A percentile compares a stretch with the other conserved stretches of the same genome.
phyloP scores from a whole-genome alignment of 2,797 vertebrate species.

The Clarias platycephalus region DNA sequence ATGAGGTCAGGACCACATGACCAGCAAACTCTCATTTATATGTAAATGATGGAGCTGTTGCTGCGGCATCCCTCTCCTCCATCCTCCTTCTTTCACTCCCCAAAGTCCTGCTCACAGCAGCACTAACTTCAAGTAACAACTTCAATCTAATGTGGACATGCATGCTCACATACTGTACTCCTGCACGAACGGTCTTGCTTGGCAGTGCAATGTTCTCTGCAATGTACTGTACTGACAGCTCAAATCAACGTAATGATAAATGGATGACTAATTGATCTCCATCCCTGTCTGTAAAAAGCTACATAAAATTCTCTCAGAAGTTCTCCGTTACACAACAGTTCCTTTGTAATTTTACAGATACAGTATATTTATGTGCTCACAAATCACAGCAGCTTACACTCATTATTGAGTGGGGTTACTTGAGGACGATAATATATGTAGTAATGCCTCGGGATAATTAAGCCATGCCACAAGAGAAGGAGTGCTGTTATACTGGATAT shows the following conservation, averaged over 20 bases:
- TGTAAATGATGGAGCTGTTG: slow-evolving; percentile 49
- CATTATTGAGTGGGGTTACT: not conserved
- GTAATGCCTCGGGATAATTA: not conserved
- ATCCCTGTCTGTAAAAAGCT: not conserved
- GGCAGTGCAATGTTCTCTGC: not conserved
- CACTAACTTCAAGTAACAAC: not conserved
- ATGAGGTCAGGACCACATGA: slow-evolving; percentile 59
- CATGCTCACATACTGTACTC: not conserved
- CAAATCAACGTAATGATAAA: not conserved
- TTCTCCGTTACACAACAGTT: not conserved
- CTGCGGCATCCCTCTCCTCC: slow-evolving; percentile 5
- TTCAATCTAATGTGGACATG: not conserved
- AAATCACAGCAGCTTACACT: not conserved
- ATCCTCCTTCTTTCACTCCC: not conserved
- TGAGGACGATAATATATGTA: not conserved
- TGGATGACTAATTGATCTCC: not conserved
- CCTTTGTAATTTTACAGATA: not conserved
- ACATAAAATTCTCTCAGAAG: not conserved
- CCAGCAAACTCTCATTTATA: slow-evolving; percentile 57
- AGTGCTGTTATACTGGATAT: too few relatives aligned
- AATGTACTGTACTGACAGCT: not conserved
- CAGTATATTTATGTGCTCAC: not conserved
- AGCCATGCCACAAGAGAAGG: too few relatives aligned
- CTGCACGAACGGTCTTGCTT: not conserved
- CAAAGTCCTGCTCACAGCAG: slow-evolving; percentile 23